Percentiles rank a stretch among this genome's conserved stretches.
Evolutionary conservation across 1,140 invertebrate genomes (phyloP).

Genomic region (Hesperophylax magnus): DNA sequence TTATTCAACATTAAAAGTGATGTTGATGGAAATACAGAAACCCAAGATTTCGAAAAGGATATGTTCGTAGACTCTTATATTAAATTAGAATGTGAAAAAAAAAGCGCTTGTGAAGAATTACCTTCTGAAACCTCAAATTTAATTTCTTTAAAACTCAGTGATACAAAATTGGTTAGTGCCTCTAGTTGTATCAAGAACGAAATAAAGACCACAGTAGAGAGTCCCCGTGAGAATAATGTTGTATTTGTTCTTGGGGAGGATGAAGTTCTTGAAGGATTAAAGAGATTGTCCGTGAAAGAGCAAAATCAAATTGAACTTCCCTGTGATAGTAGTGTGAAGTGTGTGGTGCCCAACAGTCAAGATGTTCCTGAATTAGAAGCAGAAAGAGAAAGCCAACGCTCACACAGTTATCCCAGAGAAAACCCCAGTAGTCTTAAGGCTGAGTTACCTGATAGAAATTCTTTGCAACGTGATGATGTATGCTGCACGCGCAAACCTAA

Average conservation of each 20-base stretch:
- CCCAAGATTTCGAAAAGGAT: neutral
- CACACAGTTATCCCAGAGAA: slow-evolving; percentile 33
- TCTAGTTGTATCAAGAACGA: neutral
- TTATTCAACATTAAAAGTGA: neutral
- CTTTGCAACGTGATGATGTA: slow-evolving; percentile 49
- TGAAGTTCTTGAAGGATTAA: slow-evolving; percentile 75
- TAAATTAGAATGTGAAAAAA: slow-evolving; percentile 17
- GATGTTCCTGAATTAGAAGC: neutral
- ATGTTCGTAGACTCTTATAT: neutral
- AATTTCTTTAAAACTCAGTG: neutral
- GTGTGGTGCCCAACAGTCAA: neutral
- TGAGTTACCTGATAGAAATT: slow-evolving; percentile 20
- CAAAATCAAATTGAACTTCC: neutral
- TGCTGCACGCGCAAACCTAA: slow-evolving; percentile 61
- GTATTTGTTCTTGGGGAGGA: slow-evolving; percentile 85
- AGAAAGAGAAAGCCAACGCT: slow-evolving; percentile 13
- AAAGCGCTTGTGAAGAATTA: neutral
- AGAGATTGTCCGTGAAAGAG: slow-evolving; percentile 58
- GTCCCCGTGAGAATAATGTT: slow-evolving; percentile 66
- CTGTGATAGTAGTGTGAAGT: neutral
- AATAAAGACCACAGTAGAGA: neutral
- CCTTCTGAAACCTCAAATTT: neutral
- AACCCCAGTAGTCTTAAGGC: slow-evolving; percentile 17
- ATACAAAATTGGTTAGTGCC: neutral
- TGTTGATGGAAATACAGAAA: neutral